phyloP scores from a whole-genome alignment of 2,888 invertebrate species.

The Trissolcus japonicus region DNA sequence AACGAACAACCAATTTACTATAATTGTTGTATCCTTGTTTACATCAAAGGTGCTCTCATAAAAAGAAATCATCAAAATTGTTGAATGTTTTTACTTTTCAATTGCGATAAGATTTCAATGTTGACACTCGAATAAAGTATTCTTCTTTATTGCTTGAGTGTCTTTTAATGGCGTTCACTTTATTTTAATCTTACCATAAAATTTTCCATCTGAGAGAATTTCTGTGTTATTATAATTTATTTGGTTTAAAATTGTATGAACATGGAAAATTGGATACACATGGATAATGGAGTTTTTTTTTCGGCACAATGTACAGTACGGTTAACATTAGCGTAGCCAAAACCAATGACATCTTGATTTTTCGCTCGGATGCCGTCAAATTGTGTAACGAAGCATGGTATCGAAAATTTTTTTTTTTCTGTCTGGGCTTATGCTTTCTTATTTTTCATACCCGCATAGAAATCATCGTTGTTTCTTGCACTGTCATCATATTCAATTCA shows the following conservation, averaged over 20 bases:
- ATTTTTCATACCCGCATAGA: conserved; percentile 8
- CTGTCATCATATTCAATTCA: neutral
- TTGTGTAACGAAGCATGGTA: conserved; percentile 41
- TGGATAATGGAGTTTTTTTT: conserved; percentile 30
- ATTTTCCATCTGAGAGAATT: too few relatives aligned
- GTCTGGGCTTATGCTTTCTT: conserved; percentile 22
- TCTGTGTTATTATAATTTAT: neutral
- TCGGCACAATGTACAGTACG: conserved; percentile 2
- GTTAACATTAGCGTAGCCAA: conserved; percentile 34
- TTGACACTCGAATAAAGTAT: too few relatives aligned
- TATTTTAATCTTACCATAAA: too few relatives aligned
- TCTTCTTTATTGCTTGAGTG: too few relatives aligned
- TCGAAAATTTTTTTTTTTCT: conserved; percentile 29
- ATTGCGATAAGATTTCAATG: too few relatives aligned
- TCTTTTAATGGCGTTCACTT: too few relatives aligned
- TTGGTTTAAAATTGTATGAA: neutral
- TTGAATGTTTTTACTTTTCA: too few relatives aligned
- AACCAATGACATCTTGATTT: conserved; percentile 51
- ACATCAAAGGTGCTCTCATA: too few relatives aligned
- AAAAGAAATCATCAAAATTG: too few relatives aligned
- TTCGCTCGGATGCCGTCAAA: conserved; percentile 32
- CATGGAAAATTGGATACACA: too few relatives aligned
- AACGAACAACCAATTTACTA: neutral
- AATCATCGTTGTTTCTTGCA: neutral
- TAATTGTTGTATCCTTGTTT: neutral